Conservation (phyloP, 2,113 vertebrate species). For the Mustelus asterias region DNA sequence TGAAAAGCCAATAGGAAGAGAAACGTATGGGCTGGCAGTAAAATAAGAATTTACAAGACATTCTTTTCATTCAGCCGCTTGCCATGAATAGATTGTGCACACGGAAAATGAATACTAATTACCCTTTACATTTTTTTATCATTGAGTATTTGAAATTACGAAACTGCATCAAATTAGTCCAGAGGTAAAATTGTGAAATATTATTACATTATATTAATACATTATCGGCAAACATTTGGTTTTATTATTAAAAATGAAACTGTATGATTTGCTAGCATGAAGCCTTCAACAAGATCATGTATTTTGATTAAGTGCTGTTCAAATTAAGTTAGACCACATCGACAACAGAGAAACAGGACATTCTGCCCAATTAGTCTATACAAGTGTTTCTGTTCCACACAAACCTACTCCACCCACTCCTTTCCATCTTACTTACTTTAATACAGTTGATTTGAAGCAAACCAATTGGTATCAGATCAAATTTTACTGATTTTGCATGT, state of each 20-base stretch:
- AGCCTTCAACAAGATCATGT: not conserved
- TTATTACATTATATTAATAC: not conserved
- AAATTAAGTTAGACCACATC: not conserved
- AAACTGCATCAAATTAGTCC: not conserved
- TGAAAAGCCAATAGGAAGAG: not conserved
- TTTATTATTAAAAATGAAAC: conserved; percentile 19
- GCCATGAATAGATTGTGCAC: not conserved
- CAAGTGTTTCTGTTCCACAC: not conserved
- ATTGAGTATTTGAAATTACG: not conserved
- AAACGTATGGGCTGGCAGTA: not conserved
- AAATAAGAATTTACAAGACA: not conserved
- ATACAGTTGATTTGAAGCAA: not conserved
- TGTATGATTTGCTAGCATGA: not conserved
- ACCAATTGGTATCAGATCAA: not conserved
- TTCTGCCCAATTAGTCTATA: not conserved
- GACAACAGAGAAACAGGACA: not conserved
- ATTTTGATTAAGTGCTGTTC: not conserved
- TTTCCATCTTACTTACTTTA: not conserved
- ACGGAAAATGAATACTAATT: conserved; percentile 22
- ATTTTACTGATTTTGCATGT: not conserved
- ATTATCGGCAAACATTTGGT: not conserved
- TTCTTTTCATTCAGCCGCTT: not conserved
- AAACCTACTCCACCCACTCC: not conserved
- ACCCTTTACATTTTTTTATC: not conserved
- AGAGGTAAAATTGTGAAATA: not conserved